phyloP scores from a whole-genome alignment of 2,888 invertebrate genomes.

The Thyatira batis region DNA sequence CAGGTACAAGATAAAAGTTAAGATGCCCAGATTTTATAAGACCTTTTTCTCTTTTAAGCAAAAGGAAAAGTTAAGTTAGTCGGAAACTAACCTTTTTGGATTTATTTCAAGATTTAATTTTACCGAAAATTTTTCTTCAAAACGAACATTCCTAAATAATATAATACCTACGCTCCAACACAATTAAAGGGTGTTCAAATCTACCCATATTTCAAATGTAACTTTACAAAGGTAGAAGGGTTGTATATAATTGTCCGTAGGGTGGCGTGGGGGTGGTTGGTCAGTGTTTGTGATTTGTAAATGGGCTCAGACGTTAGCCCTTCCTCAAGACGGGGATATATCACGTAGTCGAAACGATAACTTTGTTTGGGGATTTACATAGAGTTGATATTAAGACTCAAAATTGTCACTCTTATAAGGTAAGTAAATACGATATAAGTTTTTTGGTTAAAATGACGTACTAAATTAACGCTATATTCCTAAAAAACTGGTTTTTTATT shows the following conservation, averaged over 20 bases:
- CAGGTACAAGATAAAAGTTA: too few relatives aligned
- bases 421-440: too few relatives aligned
- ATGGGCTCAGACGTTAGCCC: conserved; percentile 81
- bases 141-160: conserved; percentile 34
- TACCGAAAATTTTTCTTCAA: neutral
- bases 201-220: conserved; percentile 74
- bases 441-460: too few relatives aligned
- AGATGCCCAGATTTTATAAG: too few relatives aligned
- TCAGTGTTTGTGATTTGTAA: conserved; percentile 83
- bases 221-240: conserved; percentile 60
- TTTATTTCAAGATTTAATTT: too few relatives aligned
- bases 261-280: conserved; percentile 44
- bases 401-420: too few relatives aligned
- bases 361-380: conserved; percentile 61
- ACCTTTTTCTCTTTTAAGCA: too few relatives aligned
- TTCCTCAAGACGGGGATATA: conserved; percentile 80
- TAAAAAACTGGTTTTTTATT: too few relatives aligned
- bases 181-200: conserved; percentile 58
- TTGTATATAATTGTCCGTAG: conserved; percentile 62
- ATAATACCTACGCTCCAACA: conserved; percentile 26
- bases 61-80: too few relatives aligned
- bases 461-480: too few relatives aligned
- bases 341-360: conserved; percentile 77
- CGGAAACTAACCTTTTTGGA: too few relatives aligned
- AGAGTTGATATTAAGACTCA: too few relatives aligned